Evolutionary conservation across 2,113 vertebrate species (phyloP).

Genomic region (Podarcis muralis): DNA sequence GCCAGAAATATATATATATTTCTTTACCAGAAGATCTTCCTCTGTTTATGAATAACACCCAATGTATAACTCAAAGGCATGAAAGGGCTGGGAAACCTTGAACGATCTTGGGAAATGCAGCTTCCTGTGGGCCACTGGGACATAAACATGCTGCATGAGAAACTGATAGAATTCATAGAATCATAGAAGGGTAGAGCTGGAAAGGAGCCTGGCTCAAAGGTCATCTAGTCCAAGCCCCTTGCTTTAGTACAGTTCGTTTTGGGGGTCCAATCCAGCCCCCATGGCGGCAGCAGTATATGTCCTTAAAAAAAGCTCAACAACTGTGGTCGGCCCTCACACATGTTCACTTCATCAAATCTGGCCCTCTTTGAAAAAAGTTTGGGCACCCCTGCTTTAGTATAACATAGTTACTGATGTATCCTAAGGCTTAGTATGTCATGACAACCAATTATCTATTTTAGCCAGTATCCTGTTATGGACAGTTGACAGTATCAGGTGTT

Average conservation of each 20-base stretch:
- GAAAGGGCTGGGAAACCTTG: neutral
- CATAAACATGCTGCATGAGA: neutral
- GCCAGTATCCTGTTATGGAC: neutral
- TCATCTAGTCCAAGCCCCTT: too few species aligned
- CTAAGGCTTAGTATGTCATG: neutral
- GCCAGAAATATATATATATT: neutral
- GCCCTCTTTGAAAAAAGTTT: too few species aligned
- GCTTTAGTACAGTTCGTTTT: neutral
- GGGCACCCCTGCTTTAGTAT: too few species aligned
- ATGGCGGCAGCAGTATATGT: too few species aligned
- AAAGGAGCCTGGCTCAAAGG: too few species aligned
- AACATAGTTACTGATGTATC: too few species aligned
- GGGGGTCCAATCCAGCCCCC: too few species aligned
- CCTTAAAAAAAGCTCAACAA: too few species aligned
- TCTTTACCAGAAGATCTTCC: too few species aligned
- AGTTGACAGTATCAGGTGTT: neutral
- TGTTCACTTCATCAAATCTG: too few species aligned
- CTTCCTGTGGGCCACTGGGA: neutral
- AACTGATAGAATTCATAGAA: neutral
- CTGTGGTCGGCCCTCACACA: too few species aligned
- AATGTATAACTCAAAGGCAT: neutral
- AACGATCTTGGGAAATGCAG: neutral
- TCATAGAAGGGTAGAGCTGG: too few species aligned
- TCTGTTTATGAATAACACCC: neutral
- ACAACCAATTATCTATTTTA: neutral